Evolutionary conservation across 2,888 invertebrate species (phyloP).

Genomic region (Melinaea marsaeus): DNA sequence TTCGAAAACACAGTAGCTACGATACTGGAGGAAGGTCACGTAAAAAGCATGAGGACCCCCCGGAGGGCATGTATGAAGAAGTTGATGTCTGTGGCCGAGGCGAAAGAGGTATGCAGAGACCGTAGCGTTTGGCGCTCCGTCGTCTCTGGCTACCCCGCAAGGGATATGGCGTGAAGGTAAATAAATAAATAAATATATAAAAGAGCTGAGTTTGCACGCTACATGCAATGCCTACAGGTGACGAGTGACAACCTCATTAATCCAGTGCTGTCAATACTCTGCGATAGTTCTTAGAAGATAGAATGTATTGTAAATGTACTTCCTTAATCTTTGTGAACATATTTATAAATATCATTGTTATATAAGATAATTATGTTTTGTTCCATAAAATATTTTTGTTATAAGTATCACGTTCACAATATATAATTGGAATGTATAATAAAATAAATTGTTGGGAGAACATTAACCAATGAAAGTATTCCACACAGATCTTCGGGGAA

Average conservation of each 20-base stretch:
- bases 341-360: neutral
- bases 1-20: no score
- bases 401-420: no score
- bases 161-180: no score
- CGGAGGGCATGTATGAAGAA: no score
- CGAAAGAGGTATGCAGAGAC: no score
- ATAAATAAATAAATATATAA: no score
- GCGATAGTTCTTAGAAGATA: conserved; percentile 29
- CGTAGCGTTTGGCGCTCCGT: no score
- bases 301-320: conserved; percentile 18
- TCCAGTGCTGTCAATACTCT: conserved; percentile 29
- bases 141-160: no score
- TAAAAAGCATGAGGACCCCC: no score
- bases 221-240: conserved; percentile 24
- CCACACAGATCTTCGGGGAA: conserved; percentile 14
- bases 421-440: neutral
- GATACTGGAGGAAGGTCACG: no score
- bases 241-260: conserved; percentile 31
- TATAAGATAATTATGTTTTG: neutral
- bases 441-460: neutral
- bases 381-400: no score
- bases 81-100: no score
- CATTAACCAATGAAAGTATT: conserved; percentile 5
- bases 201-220: conserved; percentile 19
- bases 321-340: neutral